Conservation (phyloP, 1,140 invertebrate genomes). For the Trichoplusia ni region DNA sequence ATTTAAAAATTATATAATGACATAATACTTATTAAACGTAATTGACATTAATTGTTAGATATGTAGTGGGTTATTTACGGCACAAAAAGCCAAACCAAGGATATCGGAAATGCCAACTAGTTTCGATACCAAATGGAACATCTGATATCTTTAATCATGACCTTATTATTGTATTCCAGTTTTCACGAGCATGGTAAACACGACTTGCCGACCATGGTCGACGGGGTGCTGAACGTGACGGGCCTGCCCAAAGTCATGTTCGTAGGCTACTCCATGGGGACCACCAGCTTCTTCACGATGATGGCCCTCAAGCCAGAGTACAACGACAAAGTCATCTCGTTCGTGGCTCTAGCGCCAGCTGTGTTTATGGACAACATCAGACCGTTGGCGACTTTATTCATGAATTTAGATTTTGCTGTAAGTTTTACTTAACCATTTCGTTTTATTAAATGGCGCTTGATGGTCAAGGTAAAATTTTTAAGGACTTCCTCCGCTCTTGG, state of each 20-base stretch:
- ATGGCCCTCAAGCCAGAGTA: constrained; percentile 82
- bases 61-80: too few relatives aligned
- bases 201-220: constrained; percentile 87
- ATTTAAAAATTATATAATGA: too few relatives aligned
- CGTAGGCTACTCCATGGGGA: constrained; percentile 84
- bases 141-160: too few relatives aligned
- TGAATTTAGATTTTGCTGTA: constrained; percentile 56
- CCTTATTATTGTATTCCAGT: constrained; percentile 29
- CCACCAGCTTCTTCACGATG: constrained; percentile 84
- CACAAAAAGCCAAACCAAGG: too few relatives aligned
- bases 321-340: constrained; percentile 80
- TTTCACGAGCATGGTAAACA: constrained; percentile 73
- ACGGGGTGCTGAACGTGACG: constrained; percentile 83
- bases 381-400: constrained; percentile 36
- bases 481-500: too few relatives aligned
- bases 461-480: too few relatives aligned
- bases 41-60: too few relatives aligned
- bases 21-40: too few relatives aligned
- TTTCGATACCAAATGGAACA: too few relatives aligned
- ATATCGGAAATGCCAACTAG: too few relatives aligned
- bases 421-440: constrained; percentile 27
- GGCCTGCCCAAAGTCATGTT: constrained; percentile 81
- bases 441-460: too few relatives aligned
- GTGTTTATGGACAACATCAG: constrained; percentile 62
- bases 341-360: constrained; percentile 68